A percentile compares a stretch with the other conserved stretches of the same genome.
phyloP scores from a whole-genome alignment of 2,888 invertebrate genomes.

The Cyclophora punctaria region DNA sequence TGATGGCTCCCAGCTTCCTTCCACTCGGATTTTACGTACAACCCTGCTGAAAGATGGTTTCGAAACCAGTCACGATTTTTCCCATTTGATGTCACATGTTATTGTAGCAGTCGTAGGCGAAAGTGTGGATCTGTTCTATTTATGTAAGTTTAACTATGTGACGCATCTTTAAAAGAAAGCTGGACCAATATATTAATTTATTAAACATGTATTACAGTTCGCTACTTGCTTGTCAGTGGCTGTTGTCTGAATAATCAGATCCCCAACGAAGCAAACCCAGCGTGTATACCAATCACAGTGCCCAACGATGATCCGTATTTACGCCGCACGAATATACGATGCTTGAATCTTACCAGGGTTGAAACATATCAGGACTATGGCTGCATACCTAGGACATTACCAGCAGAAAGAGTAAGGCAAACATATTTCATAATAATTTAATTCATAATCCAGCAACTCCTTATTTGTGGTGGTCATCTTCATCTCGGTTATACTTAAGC shows the following conservation, averaged over 20 bases:
- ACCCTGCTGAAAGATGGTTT: constrained; percentile 29
- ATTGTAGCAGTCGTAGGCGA: constrained; percentile 21
- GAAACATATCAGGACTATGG: constrained; percentile 33
- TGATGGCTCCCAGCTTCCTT: constrained; percentile 32
- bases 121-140: constrained; percentile 24
- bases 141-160: constrained; percentile 17
- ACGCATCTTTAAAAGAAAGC: too few relatives aligned
- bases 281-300: constrained; percentile 32
- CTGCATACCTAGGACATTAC: constrained; percentile 28
- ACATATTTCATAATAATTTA: too few relatives aligned
- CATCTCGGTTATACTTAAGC: neutral
- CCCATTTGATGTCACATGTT: constrained; percentile 23
- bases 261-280: constrained; percentile 24
- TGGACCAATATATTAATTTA: too few relatives aligned
- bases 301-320: constrained; percentile 35
- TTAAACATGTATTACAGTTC: constrained; percentile 9
- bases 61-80: constrained; percentile 24
- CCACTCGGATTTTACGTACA: constrained; percentile 29
- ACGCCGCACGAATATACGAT: constrained; percentile 27
- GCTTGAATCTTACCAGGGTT: constrained; percentile 37
- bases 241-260: constrained; percentile 28
- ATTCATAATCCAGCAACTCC: too few relatives aligned
- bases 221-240: constrained; percentile 22
- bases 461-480: neutral
- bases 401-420: constrained; percentile 30